Evolutionary conservation across 2,888 invertebrate species (phyloP).

Genomic region (Iselma pallidipennis): DNA sequence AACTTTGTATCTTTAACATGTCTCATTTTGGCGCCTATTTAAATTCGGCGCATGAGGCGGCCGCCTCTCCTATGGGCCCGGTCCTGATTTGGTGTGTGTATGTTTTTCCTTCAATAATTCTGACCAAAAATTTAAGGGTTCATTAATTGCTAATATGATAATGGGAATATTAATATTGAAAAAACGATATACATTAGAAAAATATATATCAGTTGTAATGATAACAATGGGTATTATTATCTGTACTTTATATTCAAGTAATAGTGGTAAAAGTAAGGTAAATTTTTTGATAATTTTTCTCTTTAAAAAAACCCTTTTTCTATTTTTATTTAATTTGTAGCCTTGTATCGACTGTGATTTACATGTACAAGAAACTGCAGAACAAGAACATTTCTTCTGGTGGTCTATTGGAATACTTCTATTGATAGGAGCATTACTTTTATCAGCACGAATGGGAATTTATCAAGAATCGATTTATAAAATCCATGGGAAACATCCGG

Average conservation of each 20-base stretch:
- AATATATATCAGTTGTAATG: constrained; percentile 90
- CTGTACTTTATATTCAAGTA: constrained; percentile 86
- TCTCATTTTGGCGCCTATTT: too few relatives aligned
- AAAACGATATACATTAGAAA: constrained; percentile 77
- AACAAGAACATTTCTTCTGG: constrained; percentile 65
- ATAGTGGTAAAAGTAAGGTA: constrained; percentile 49
- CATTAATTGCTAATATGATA: constrained; percentile 94
- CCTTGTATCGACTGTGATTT: constrained; percentile 48
- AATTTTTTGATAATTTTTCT: constrained; percentile 15
- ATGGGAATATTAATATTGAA: constrained; percentile 91
- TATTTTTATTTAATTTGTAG: constrained; percentile 29
- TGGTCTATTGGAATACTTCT: constrained; percentile 76
- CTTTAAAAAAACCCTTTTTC: too few relatives aligned
- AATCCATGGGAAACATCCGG: constrained; percentile 88
- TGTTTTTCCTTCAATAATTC: constrained; percentile 8
- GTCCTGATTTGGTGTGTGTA: too few relatives aligned
- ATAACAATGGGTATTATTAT: constrained; percentile 91
- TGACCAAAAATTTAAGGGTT: constrained; percentile 71
- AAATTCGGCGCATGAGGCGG: too few relatives aligned
- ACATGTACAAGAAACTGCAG: constrained; percentile 54
- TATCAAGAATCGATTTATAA: constrained; percentile 88
- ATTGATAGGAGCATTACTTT: constrained; percentile 83
- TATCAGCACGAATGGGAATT: constrained; percentile 91
- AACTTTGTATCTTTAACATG: too few relatives aligned
- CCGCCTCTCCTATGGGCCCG: too few relatives aligned